These are phyloP conservation scores for Entelurus aequoreus DNA, from an alignment of 2,113 vertebrate species.

Conservation along the genomic window DNA sequence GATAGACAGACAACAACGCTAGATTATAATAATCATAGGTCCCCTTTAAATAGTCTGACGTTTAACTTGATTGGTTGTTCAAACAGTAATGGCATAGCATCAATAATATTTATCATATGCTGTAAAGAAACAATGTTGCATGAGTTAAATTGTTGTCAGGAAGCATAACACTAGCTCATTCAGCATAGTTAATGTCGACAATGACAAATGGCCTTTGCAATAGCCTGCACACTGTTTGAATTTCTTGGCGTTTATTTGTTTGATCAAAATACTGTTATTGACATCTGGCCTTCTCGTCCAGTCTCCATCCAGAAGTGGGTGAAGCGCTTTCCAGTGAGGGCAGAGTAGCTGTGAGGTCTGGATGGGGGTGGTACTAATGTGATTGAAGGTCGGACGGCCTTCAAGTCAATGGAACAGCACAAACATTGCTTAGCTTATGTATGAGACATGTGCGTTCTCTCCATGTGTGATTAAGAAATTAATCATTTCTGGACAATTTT, in stretches of 20 bases:
- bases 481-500: slow-evolving; percentile 13
- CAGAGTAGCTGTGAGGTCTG: slow-evolving; percentile 43
- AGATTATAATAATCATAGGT: too few species aligned
- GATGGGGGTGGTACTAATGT: slow-evolving; percentile 37
- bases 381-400: slow-evolving; percentile 67
- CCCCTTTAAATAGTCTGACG: neutral
- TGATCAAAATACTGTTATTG: slow-evolving; percentile 28
- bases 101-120: neutral
- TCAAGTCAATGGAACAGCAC: slow-evolving; percentile 30
- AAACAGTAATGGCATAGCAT: neutral
- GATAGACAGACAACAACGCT: too few species aligned
- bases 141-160: slow-evolving; percentile 1
- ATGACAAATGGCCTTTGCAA: neutral
- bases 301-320: slow-evolving; percentile 19
- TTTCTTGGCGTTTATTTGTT: slow-evolving; percentile 15
- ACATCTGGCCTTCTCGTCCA: slow-evolving; percentile 35
- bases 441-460: slow-evolving; percentile 13
- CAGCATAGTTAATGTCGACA: neutral
- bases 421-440: slow-evolving; percentile 34
- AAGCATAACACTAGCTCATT: slow-evolving; percentile 2
- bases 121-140: slow-evolving; percentile 5
- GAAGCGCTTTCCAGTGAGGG: slow-evolving; percentile 27
- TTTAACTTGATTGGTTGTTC: neutral
- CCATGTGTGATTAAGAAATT: slow-evolving; percentile 9
- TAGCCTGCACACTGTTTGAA: neutral